Percentiles rank a stretch among this genome's conserved stretches.
Evolutionary conservation across 2,797 vertebrate species (phyloP).

Genomic region (Sebastes baramenuke): DNA sequence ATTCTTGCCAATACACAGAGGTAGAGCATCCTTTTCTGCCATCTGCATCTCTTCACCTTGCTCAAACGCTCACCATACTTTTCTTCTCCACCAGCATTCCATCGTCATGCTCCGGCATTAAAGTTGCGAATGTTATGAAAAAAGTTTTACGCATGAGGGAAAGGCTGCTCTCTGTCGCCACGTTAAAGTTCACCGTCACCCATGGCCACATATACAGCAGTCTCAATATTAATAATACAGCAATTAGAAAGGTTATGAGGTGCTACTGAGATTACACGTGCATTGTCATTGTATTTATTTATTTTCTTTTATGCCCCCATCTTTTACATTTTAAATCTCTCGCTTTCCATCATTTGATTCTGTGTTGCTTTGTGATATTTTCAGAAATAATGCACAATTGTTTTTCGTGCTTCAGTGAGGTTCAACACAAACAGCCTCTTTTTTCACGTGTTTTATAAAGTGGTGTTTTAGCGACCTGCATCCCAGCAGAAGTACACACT

Average conservation of each 20-base stretch:
- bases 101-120: slow-evolving; percentile 8
- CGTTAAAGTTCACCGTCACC: slow-evolving; percentile 68
- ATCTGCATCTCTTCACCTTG: background rate
- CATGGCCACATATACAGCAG: slow-evolving; percentile 38
- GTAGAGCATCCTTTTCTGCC: background rate
- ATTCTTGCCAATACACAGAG: no score
- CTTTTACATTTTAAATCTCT: background rate
- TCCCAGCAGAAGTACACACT: slow-evolving; percentile 41
- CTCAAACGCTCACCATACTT: background rate
- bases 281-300: slow-evolving; percentile 13
- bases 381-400: background rate
- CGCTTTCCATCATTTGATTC: background rate
- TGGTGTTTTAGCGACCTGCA: slow-evolving; percentile 33
- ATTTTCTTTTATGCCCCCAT: background rate
- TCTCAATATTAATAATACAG: slow-evolving; percentile 68
- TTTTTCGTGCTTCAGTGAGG: slow-evolving; percentile 2
- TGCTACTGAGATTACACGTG: slow-evolving; percentile 39
- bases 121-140: slow-evolving; percentile 14
- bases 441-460: slow-evolving; percentile 26
- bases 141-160: slow-evolving; percentile 20
- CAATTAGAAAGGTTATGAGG: slow-evolving; percentile 66
- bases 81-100: background rate
- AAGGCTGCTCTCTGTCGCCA: slow-evolving; percentile 47
- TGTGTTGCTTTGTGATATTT: background rate
- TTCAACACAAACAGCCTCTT: background rate